phyloP scores from a whole-genome alignment of 2,888 invertebrate species.

The Nasonovia ribisnigri region DNA sequence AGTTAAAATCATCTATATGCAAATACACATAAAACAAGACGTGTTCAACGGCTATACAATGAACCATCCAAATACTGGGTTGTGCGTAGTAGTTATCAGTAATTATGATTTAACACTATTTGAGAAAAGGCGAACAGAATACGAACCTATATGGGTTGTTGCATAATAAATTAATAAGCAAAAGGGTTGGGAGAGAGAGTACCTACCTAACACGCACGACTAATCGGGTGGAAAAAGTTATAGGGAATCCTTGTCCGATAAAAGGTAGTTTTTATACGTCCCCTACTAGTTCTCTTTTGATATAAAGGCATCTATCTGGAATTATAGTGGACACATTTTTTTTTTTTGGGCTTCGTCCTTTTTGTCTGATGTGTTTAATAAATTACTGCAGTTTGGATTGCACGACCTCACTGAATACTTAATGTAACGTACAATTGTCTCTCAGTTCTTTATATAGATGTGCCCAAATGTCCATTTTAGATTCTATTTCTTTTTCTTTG shows the following conservation, averaged over 20 bases:
- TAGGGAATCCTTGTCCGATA: constrained; percentile 26
- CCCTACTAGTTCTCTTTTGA: constrained; percentile 18
- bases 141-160: not conserved
- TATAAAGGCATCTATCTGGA: constrained; percentile 48
- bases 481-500: constrained; percentile 15
- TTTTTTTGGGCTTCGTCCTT: constrained; percentile 16
- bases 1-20: not conserved
- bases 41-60: not conserved
- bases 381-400: constrained; percentile 46
- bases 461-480: constrained; percentile 17
- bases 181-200: not conserved
- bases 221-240: constrained; percentile 44
- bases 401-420: constrained; percentile 53
- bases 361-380: constrained; percentile 48
- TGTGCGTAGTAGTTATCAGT: constrained; percentile 24
- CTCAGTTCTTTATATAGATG: not conserved
- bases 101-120: constrained; percentile 59
- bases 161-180: constrained; percentile 56
- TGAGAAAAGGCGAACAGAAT: constrained; percentile 20
- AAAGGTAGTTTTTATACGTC: constrained; percentile 38
- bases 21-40: constrained; percentile 6
- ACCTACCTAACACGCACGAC: not conserved
- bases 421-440: constrained; percentile 51
- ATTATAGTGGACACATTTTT: constrained; percentile 23
- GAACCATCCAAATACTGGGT: not conserved